Conservation (phyloP, 2,888 invertebrate species). For the Scaptomyza polygonia region DNA sequence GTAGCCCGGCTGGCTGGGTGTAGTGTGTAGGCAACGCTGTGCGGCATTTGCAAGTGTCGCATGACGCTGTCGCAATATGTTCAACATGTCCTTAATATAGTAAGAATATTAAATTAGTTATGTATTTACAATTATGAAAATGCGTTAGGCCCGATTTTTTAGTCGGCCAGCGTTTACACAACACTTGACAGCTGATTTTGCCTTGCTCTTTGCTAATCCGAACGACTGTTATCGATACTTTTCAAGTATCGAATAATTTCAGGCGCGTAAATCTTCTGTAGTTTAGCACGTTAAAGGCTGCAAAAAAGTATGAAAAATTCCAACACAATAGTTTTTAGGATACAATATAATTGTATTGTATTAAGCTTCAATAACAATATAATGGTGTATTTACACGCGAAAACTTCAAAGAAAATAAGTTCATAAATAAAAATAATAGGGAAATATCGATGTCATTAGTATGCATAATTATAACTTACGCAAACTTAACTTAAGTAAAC, state of each 20-base stretch:
- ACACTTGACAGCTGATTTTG: constrained; percentile 54
- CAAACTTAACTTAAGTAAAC: too few relatives aligned
- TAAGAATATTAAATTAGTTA: constrained; percentile 38
- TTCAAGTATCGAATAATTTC: background rate
- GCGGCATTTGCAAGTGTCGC: constrained; percentile 44
- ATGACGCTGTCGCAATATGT: constrained; percentile 65
- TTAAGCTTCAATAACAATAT: background rate
- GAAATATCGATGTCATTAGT: too few relatives aligned
- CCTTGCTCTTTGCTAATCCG: constrained; percentile 3
- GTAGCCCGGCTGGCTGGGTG: constrained; percentile 66
- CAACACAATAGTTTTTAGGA: background rate
- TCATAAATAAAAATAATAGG: too few relatives aligned
- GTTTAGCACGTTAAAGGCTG: background rate
- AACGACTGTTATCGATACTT: constrained; percentile 13
- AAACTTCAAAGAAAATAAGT: constrained; percentile 10
- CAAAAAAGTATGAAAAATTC: too few relatives aligned
- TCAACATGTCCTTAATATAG: constrained; percentile 63
- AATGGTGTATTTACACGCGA: constrained; percentile 21
- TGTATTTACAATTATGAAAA: constrained; percentile 50
- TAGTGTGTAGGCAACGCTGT: constrained; percentile 65
- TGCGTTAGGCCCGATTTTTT: constrained; percentile 46
- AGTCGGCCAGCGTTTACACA: constrained; percentile 66
- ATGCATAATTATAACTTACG: constrained; percentile 18
- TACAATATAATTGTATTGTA: background rate
- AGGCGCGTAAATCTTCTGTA: background rate